A percentile compares a stretch with the other conserved stretches of the same genome.
These are phyloP conservation scores for Caligus rogercresseyi DNA, from an alignment of 1,140 invertebrate species.

Conservation along the genomic window DNA sequence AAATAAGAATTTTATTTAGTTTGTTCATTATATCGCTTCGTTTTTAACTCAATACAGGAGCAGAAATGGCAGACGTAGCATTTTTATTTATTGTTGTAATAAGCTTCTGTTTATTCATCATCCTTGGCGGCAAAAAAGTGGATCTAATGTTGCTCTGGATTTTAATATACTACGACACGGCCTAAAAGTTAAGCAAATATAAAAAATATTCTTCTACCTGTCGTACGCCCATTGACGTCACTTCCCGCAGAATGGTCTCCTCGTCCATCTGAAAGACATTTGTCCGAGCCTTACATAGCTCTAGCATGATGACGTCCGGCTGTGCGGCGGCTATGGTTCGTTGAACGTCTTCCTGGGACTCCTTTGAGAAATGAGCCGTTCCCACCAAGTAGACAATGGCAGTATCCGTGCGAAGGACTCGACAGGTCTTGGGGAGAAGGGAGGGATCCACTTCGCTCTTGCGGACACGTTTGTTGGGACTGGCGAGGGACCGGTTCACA, in stretches of 20 bases:
- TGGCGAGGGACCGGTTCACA: background rate
- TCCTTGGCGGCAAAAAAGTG: too few species aligned
- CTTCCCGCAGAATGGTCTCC: constrained; percentile 49
- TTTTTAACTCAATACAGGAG: too few species aligned
- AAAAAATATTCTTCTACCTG: background rate
- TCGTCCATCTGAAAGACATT: constrained; percentile 82
- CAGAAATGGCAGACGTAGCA: too few species aligned
- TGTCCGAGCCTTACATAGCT: constrained; percentile 68
- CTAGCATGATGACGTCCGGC: constrained; percentile 82
- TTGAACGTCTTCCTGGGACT: constrained; percentile 80
- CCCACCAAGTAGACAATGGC: constrained; percentile 78
- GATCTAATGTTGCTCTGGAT: too few species aligned
- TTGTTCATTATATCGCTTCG: too few species aligned
- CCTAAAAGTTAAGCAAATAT: too few species aligned
- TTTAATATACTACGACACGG: too few species aligned
- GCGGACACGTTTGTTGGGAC: background rate
- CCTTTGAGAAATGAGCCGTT: constrained; percentile 80
- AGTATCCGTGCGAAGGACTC: background rate
- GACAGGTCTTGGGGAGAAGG: background rate
- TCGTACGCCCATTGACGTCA: constrained; percentile 2
- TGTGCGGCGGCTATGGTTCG: constrained; percentile 70
- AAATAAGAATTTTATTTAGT: too few species aligned
- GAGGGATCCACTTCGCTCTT: background rate
- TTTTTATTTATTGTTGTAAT: too few species aligned
- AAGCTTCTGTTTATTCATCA: too few species aligned